These are phyloP conservation scores for Rhinolophus sinicus DNA, from an alignment of 2,113 vertebrate genomes.

Conservation along the genomic window DNA sequence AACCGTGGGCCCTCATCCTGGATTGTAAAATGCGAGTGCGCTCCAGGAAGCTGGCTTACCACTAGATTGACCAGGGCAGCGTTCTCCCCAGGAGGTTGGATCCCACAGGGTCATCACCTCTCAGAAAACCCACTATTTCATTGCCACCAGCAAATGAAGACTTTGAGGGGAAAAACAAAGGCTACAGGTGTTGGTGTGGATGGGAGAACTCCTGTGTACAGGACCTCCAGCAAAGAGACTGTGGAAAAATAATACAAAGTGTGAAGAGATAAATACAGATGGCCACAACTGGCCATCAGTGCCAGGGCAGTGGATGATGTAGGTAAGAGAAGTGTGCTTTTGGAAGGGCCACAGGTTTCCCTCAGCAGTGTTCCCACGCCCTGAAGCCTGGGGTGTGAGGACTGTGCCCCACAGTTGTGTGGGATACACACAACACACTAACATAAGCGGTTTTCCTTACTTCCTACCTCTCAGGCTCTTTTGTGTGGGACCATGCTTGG, in stretches of 20 bases:
- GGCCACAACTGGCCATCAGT: not conserved
- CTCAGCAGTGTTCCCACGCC: not conserved
- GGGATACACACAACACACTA: not conserved
- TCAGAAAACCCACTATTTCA: not conserved
- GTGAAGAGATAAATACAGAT: not conserved
- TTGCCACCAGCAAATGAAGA: not conserved
- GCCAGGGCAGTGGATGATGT: accelerated
- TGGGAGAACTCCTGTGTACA: not conserved
- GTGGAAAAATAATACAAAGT: not conserved
- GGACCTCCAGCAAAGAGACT: not conserved
- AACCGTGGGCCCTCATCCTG: not conserved
- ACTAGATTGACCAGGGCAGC: not conserved
- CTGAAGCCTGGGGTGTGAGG: no score
- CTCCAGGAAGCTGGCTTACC: conserved; percentile 22
- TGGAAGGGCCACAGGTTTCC: not conserved
- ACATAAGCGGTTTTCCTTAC: not conserved
- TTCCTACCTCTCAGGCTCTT: not conserved
- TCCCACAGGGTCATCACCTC: not conserved
- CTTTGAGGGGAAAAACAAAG: not conserved
- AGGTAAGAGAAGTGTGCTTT: not conserved
- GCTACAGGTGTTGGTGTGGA: not conserved
- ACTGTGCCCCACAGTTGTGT: not conserved
- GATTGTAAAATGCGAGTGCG: not conserved
- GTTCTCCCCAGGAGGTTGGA: not conserved
- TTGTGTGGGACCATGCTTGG: not conserved